A percentile compares a stretch with the other conserved stretches of the same genome.
phyloP scores from a whole-genome alignment of 2,888 invertebrate species.

The Tenthredo livida region DNA sequence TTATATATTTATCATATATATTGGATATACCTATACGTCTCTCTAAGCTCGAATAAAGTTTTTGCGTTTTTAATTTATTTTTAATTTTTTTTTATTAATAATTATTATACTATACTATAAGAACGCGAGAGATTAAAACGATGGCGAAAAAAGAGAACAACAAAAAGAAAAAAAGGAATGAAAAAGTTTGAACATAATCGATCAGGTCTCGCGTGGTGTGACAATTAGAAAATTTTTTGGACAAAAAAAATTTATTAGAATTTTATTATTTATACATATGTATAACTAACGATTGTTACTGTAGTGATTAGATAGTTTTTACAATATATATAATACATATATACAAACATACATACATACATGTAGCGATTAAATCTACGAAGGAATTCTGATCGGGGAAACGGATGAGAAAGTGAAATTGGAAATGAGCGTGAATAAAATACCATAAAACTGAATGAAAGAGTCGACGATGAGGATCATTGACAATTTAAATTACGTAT shows the following conservation, averaged over 20 bases:
- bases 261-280: conserved; percentile 22
- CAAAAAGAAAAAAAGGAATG: not conserved
- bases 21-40: not conserved
- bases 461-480: not conserved
- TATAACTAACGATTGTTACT: conserved; percentile 45
- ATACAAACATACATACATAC: not conserved
- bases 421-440: not conserved
- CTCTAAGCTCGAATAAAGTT: conserved; percentile 2
- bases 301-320: conserved; percentile 51
- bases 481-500: not conserved
- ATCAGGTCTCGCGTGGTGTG: not conserved
- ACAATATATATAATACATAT: not conserved
- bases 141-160: not conserved
- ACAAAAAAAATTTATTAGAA: not conserved
- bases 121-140: not conserved
- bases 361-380: not conserved
- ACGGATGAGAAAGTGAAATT: not conserved
- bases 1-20: conserved; percentile 25
- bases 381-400: not conserved
- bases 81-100: not conserved
- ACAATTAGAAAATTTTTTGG: not conserved
- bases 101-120: not conserved
- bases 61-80: not conserved
- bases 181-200: too few species aligned
- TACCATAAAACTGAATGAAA: not conserved